Base-by-base conservation (phyloP, 2,888 invertebrate species). In the Pemphredon lugubris region DNA sequence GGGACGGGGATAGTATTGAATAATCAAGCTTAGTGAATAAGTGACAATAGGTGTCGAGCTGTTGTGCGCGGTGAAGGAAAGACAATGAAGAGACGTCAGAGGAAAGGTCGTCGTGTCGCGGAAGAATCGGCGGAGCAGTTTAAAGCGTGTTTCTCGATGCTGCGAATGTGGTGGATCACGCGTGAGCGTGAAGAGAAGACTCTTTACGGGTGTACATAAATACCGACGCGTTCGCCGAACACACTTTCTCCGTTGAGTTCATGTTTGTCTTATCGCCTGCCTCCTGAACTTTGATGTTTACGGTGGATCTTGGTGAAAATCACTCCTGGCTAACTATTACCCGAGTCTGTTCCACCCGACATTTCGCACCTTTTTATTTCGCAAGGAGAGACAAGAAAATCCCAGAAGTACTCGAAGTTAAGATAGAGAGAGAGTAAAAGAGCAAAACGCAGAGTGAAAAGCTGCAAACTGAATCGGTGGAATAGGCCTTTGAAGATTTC, bases 151-250 rank as follows among this genome's bases (percentile, higher is more conserved):
- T 5, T 26, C 34, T 37, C 44, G 23, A 37, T 0, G 9, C 70
- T 71, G 68, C 71, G 78, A 80, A 80, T 79, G 77, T 79, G 82
- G 78, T 80, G 81, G 79, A 69, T 51, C 34, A n/a, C n/a, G 34
- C 65, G 40, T 9, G 48, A 65, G 50, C 47, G 59, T 51, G 58
- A 47, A 60, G 64, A 55, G 58, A 45, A n/a, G n/a, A n/a, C n/a
- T n/a, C 20, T 53, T 65, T 48, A 55, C 64, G 54, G 40, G 34
- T 72, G 79, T 74, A 79, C 32, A 76, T 76, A 76, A 50, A 48
- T 59, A 54, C 48, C 40, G 45, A 64, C 37, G 61, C 60, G 26
- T 42, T 45, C n/a, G n/a, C n/a, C n/a, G n/a, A n/a, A n/a, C n/a
- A n/a, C n/a, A n/a, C n/a, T n/a, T n/a, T n/a, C n/a, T n/a, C n/a